Percentiles rank a stretch among this genome's conserved stretches.
Conservation (phyloP, 2,888 invertebrate species). For the Ormyrus nitidulus region DNA sequence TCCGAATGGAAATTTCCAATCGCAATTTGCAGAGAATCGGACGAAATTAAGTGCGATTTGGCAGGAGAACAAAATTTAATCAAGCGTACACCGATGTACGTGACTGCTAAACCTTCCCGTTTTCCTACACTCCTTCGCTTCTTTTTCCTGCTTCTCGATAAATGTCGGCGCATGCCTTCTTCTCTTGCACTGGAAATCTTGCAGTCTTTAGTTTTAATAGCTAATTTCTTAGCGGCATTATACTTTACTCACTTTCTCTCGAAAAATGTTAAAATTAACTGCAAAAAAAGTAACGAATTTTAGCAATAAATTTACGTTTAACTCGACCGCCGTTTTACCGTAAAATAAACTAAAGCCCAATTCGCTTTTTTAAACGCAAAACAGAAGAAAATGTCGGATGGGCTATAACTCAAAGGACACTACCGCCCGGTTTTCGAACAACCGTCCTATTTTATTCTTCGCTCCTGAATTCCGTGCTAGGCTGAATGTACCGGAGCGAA, state of each 20-base stretch:
- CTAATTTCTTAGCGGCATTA: neutral
- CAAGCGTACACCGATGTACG: slow-evolving; percentile 22
- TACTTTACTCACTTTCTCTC: too few species aligned
- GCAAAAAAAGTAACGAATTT: too few species aligned
- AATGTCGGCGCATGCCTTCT: neutral
- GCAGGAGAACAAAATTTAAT: slow-evolving; percentile 41
- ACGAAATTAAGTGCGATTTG: slow-evolving; percentile 47
- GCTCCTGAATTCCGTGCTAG: neutral
- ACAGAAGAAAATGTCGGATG: too few species aligned
- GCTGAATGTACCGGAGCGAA: slow-evolving; percentile 14
- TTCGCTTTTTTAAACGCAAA: too few species aligned
- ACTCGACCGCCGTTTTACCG: too few species aligned
- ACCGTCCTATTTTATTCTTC: slow-evolving; percentile 8
- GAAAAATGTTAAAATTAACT: too few species aligned
- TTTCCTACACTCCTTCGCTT: neutral
- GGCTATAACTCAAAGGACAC: too few species aligned
- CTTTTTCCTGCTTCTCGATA: slow-evolving; percentile 13
- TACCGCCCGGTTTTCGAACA: neutral
- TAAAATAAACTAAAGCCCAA: too few species aligned
- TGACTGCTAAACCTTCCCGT: slow-evolving; percentile 2
- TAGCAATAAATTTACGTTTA: too few species aligned
- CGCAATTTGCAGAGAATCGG: slow-evolving; percentile 16
- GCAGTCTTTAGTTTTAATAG: neutral
- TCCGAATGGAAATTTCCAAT: slow-evolving; percentile 20
- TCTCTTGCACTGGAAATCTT: neutral